Evolutionary conservation across 1,140 invertebrate species (phyloP).

Genomic region (Panulirus ornatus): DNA sequence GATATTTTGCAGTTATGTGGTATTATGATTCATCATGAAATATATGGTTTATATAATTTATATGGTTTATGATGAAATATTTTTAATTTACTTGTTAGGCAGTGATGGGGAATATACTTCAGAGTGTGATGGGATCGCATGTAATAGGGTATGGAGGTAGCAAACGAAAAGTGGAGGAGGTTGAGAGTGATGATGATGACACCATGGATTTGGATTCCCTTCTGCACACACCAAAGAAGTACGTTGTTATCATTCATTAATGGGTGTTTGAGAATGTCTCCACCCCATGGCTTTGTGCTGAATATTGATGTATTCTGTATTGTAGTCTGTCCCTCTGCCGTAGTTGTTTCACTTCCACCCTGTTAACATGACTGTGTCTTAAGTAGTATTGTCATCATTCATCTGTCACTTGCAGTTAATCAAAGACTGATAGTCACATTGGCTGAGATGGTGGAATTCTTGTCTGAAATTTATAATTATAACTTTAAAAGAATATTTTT

Average conservation of each 20-base stretch:
- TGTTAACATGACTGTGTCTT: too few species aligned
- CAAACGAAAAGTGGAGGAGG: conserved; percentile 62
- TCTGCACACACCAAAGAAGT: conserved; percentile 62
- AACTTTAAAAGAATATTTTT: too few species aligned
- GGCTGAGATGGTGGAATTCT: too few species aligned
- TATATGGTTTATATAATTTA: neutral
- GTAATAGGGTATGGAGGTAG: conserved; percentile 39
- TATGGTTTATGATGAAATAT: neutral
- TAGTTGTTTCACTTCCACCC: too few species aligned
- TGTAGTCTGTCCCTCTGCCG: too few species aligned
- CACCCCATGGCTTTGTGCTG: too few species aligned
- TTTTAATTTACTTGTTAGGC: neutral
- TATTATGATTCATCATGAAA: neutral
- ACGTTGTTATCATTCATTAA: neutral
- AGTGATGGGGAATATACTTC: conserved; percentile 54
- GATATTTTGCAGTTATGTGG: neutral
- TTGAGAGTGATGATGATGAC: conserved; percentile 53
- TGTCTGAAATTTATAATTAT: too few species aligned
- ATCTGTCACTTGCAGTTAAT: too few species aligned
- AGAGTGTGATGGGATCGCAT: conserved; percentile 16
- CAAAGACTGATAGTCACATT: too few species aligned
- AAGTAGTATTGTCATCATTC: too few species aligned
- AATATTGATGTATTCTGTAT: too few species aligned
- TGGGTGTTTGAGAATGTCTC: too few species aligned
- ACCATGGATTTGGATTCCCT: conserved; percentile 45